Evolutionary conservation across 2,888 invertebrate species (phyloP).

Genomic region (Vesta saturnalis): DNA sequence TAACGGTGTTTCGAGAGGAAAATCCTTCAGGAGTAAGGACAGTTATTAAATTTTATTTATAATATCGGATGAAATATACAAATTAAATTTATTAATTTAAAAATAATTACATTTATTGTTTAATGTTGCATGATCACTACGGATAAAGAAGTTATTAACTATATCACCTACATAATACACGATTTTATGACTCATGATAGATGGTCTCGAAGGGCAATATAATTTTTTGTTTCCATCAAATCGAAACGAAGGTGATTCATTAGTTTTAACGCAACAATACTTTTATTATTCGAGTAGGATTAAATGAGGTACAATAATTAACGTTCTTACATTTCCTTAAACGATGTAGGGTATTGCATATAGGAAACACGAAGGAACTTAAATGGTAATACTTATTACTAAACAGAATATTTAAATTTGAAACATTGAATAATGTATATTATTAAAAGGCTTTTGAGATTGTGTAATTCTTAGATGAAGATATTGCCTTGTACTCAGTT

Average conservation of each 20-base stretch:
- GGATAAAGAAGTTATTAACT: slow-evolving; percentile 20
- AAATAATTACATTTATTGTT: slow-evolving; percentile 24
- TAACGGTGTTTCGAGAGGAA: neutral
- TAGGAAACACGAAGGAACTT: neutral
- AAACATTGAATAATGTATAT: slow-evolving; percentile 1
- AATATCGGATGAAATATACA: neutral
- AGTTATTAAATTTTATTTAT: neutral
- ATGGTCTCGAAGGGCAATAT: slow-evolving; percentile 22
- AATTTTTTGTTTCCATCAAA: slow-evolving; percentile 15
- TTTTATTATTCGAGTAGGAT: slow-evolving; percentile 12
- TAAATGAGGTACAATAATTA: slow-evolving; percentile 20
- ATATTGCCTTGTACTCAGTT: neutral
- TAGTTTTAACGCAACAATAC: slow-evolving; percentile 12
- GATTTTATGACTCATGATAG: slow-evolving; percentile 25
- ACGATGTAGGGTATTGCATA: neutral
- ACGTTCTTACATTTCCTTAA: slow-evolving; percentile 8
- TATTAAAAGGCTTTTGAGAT: neutral
- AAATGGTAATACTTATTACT: slow-evolving; percentile 8
- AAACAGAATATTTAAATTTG: slow-evolving; percentile 6
- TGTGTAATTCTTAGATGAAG: slow-evolving; percentile 2
- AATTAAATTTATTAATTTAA: slow-evolving; percentile 4
- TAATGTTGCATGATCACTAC: slow-evolving; percentile 13
- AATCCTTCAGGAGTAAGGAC: neutral
- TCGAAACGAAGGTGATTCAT: too few relatives aligned
- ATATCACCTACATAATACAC: slow-evolving; percentile 32